A percentile compares a stretch with the other conserved stretches of the same genome.
These are phyloP conservation scores for Doryteuthis pealeii DNA, from an alignment of 1,140 invertebrate species.

Conservation along the genomic window DNA sequence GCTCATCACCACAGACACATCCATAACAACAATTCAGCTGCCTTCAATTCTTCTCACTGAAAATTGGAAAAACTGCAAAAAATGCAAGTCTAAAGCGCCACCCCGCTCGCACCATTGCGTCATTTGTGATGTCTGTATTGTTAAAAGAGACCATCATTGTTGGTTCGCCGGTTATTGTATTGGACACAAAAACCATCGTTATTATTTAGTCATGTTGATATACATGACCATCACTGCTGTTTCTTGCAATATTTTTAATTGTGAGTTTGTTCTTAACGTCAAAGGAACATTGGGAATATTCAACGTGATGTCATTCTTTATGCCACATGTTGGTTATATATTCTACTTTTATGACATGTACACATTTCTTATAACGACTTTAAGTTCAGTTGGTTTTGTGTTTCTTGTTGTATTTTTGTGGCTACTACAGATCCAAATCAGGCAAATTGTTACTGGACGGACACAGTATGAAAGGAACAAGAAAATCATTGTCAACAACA, in stretches of 20 bases:
- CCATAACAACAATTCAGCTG: constrained; percentile 15
- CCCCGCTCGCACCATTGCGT: constrained; percentile 80
- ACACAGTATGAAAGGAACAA: constrained; percentile 44
- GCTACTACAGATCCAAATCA: constrained; percentile 35
- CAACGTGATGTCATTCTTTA: constrained; percentile 35
- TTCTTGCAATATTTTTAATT: constrained; percentile 46
- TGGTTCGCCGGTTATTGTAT: constrained; percentile 87
- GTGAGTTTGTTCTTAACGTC: constrained; percentile 33
- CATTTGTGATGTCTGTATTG: constrained; percentile 77
- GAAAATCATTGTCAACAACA: constrained; percentile 25
- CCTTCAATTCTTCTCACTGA: constrained; percentile 13
- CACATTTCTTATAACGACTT: constrained; percentile 33
- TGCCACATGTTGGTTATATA: constrained; percentile 38
- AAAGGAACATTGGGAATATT: constrained; percentile 33
- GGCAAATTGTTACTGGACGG: constrained; percentile 39
- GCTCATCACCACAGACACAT: constrained; percentile 30
- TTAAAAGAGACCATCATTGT: constrained; percentile 95
- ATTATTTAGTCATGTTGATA: constrained; percentile 80
- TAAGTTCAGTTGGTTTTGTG: constrained; percentile 36
- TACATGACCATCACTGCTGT: constrained; percentile 65
- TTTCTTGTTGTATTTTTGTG: constrained; percentile 37
- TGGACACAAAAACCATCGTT: constrained; percentile 85
- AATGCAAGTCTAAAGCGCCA: constrained; percentile 32
- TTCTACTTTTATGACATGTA: constrained; percentile 37
- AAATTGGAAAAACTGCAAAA: constrained; percentile 37